Conservation (phyloP, 1,140 invertebrate species). For the Prorops nasuta region DNA sequence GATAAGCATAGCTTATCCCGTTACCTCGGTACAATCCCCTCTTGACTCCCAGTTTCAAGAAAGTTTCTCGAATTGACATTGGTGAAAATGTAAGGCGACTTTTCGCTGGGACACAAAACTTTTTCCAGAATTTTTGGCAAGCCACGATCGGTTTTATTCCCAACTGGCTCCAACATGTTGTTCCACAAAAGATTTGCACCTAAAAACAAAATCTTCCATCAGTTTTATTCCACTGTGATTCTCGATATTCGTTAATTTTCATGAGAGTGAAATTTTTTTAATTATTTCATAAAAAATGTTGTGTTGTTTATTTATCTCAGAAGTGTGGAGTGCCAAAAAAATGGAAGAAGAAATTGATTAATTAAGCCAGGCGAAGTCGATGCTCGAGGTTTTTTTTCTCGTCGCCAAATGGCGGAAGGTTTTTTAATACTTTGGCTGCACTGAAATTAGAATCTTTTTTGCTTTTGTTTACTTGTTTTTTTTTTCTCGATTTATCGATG, state of each 20-base stretch:
- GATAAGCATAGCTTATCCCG: too few species aligned
- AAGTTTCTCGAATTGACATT: slow-evolving; percentile 62
- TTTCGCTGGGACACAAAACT: slow-evolving; percentile 61
- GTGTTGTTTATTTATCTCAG: background rate
- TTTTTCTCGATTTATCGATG: too few species aligned
- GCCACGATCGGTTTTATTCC: slow-evolving; percentile 61
- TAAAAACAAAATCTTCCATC: slow-evolving; percentile 39
- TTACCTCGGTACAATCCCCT: too few species aligned
- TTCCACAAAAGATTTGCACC: slow-evolving; percentile 73
- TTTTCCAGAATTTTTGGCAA: slow-evolving; percentile 61
- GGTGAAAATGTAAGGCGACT: slow-evolving; percentile 68
- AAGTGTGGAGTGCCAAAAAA: too few species aligned
- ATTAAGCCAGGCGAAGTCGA: too few species aligned
- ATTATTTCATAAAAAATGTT: background rate
- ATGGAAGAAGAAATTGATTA: too few species aligned
- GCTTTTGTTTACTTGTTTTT: too few species aligned
- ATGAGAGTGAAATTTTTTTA: background rate
- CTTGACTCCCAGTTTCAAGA: slow-evolving; percentile 55
- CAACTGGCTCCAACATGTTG: slow-evolving; percentile 70
- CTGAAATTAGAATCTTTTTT: too few species aligned
- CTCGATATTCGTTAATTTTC: background rate
- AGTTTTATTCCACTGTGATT: background rate
- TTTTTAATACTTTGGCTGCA: too few species aligned
- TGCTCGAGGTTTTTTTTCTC: too few species aligned
- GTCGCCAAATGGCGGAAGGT: too few species aligned